These are phyloP conservation scores for Nyctereutes procyonoides DNA, from an alignment of 2,113 vertebrate species.

Conservation along the genomic window DNA sequence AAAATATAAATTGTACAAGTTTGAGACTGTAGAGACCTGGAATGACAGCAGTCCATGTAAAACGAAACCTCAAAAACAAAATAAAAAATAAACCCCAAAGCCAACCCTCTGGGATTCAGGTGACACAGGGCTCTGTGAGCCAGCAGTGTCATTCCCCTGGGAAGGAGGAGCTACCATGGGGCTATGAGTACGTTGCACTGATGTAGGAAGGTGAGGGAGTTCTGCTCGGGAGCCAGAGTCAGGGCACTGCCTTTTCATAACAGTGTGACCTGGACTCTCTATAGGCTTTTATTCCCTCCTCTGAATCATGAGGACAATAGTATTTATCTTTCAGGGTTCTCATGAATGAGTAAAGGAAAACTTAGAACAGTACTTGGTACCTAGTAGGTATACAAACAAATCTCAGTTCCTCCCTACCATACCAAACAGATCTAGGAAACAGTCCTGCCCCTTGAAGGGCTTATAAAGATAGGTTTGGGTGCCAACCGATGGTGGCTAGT, in stretches of 20 bases:
- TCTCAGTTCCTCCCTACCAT: background rate
- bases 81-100: background rate
- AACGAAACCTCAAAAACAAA: slow-evolving; percentile 19
- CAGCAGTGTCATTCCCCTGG: background rate
- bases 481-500: background rate
- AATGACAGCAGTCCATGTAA: background rate
- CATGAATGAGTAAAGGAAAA: background rate
- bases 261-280: background rate
- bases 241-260: background rate
- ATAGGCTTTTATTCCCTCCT: background rate
- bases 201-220: background rate
- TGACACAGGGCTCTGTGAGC: background rate
- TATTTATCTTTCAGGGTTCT: background rate
- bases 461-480: background rate
- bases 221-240: background rate
- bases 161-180: background rate
- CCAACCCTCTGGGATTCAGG: background rate
- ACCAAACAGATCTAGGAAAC: background rate
- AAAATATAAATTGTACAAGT: slow-evolving; percentile 15
- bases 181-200: rapidly evolving
- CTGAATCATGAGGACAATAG: background rate
- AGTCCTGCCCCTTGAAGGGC: background rate
- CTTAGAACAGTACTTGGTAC: background rate
- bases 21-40: background rate
- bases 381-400: background rate